A percentile compares a stretch with the other conserved stretches of the same genome.
These are phyloP conservation scores for Cyanoramphus novaezelandiae DNA, from an alignment of 2,113 vertebrate species.

Conservation along the genomic window DNA sequence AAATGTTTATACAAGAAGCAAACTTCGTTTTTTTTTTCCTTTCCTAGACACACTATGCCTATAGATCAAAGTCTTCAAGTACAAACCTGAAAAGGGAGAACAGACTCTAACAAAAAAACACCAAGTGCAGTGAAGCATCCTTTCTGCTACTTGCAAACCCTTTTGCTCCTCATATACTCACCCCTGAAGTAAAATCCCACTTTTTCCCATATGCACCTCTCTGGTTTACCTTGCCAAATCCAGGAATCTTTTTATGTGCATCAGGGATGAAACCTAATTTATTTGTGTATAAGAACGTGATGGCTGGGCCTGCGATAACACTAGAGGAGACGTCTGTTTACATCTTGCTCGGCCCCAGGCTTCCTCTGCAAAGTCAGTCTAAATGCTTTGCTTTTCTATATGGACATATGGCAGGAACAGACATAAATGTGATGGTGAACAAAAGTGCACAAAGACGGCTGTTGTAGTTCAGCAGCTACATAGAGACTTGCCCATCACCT, in stretches of 20 bases:
- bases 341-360: fast-evolving
- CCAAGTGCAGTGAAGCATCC: background rate
- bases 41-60: background rate
- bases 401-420: fast-evolving
- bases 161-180: background rate
- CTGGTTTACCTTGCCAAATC: background rate
- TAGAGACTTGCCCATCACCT: background rate
- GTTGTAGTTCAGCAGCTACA: background rate
- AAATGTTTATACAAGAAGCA: background rate
- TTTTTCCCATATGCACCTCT: background rate
- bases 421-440: background rate
- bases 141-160: background rate
- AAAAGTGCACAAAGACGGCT: background rate
- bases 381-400: background rate
- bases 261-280: background rate
- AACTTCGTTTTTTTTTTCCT: background rate
- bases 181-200: background rate
- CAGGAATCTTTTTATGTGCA: background rate
- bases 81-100: background rate
- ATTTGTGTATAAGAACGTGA: background rate
- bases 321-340: background rate
- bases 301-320: background rate
- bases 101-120: background rate
- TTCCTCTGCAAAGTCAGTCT: background rate
- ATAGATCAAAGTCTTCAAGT: background rate